Evolutionary conservation across 1,140 invertebrate genomes (phyloP).

Genomic region (Calycopis cecrops): DNA sequence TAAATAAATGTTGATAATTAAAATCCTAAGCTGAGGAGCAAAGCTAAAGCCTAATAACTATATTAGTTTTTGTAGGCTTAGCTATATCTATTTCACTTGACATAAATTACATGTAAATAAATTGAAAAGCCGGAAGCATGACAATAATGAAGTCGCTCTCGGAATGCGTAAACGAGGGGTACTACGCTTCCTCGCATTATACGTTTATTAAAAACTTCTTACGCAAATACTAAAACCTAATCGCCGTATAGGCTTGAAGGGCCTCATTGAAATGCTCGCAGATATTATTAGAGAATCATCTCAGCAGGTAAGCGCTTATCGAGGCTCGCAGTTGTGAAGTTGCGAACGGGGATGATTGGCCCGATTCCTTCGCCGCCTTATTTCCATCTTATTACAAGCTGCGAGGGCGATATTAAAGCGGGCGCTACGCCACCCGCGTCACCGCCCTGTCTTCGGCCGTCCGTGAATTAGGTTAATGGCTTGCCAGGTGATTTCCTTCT

Average conservation of each 20-base stretch:
- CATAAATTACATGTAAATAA: no score
- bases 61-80: no score
- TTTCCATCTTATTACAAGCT: constrained; percentile 71
- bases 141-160: no score
- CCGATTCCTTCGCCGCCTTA: constrained; percentile 64
- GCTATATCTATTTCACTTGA: no score
- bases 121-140: no score
- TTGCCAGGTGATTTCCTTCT: constrained; percentile 73
- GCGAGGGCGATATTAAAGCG: constrained; percentile 67
- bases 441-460: constrained; percentile 66
- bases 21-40: no score
- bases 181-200: no score
- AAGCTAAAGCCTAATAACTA: no score
- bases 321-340: constrained; percentile 27
- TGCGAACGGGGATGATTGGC: constrained; percentile 54
- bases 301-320: constrained; percentile 29
- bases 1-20: no score
- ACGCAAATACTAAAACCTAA: not conserved
- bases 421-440: constrained; percentile 59
- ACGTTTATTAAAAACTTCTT: no score
- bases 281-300: constrained; percentile 31
- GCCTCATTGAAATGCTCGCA: constrained; percentile 24
- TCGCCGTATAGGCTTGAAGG: constrained; percentile 8
- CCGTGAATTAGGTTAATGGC: constrained; percentile 73
- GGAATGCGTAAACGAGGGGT: no score